Percentiles rank a stretch among this genome's conserved stretches.
These are phyloP conservation scores for Homalodisca vitripennis DNA, from an alignment of 1,140 invertebrate genomes.

Conservation along the genomic window DNA sequence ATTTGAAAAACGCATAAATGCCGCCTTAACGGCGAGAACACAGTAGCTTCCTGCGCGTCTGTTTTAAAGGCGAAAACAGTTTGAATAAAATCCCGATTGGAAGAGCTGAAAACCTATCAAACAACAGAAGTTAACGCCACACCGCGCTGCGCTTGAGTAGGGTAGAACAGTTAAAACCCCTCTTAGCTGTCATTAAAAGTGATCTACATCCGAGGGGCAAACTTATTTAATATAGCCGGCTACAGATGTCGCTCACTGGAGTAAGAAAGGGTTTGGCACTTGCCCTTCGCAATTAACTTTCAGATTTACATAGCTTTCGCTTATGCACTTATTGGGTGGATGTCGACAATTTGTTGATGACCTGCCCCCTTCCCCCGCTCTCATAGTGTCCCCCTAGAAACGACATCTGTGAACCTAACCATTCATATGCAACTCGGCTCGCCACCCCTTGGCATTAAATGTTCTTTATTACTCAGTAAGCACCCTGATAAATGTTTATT, in stretches of 20 bases:
- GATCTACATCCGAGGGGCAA: constrained; percentile 3
- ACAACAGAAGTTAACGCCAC: neutral
- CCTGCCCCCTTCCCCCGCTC: no score
- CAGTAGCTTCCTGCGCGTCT: no score
- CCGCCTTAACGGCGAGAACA: no score
- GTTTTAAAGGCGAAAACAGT: constrained; percentile 7
- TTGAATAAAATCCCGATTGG: constrained; percentile 8
- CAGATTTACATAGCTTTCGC: constrained; percentile 8
- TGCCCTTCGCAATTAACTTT: constrained; percentile 7
- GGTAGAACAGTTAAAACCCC: constrained; percentile 1
- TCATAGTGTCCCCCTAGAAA: no score
- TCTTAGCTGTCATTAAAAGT: constrained; percentile 16
- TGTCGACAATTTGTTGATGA: constrained; percentile 15
- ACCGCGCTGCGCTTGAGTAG: no score
- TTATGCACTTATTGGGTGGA: constrained; percentile 9
- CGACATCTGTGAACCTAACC: constrained; percentile 3
- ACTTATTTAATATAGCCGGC: constrained; percentile 6
- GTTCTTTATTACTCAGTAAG: constrained; percentile 4
- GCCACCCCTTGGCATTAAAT: neutral
- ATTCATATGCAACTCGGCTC: neutral
- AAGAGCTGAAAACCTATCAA: constrained; percentile 15
- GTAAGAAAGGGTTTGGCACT: constrained; percentile 14
- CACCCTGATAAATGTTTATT: constrained; percentile 5
- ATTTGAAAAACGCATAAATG: no score
- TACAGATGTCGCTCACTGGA: constrained; percentile 10